phyloP scores from a whole-genome alignment of 2,113 vertebrate species.

The Chrysemys picta region DNA sequence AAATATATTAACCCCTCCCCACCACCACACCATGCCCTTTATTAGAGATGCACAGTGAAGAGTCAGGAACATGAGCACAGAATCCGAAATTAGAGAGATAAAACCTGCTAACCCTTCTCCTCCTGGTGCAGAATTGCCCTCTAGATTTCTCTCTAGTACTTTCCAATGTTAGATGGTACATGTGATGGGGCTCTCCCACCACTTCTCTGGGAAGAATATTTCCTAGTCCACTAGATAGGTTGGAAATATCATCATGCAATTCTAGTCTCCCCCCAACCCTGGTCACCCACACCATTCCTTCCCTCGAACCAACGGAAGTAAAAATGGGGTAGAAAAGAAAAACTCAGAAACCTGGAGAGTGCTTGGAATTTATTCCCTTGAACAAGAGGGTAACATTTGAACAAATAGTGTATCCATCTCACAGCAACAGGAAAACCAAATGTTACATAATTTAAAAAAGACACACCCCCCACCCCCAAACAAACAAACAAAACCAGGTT shows the following conservation, averaged over 20 bases:
- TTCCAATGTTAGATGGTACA: not conserved
- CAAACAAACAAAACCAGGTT: conserved; percentile 68
- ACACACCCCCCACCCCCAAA: conserved; percentile 34
- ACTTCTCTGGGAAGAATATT: not conserved
- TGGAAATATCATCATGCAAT: not conserved
- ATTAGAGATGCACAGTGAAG: fast-evolving
- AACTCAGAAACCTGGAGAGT: conserved; percentile 84
- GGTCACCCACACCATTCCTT: conserved; percentile 7
- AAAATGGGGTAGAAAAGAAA: conserved; percentile 77
- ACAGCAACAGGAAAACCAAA: conserved; percentile 78
- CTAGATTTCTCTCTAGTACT: not conserved
- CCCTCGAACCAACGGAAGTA: conserved; percentile 32
- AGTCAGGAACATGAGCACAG: not conserved
- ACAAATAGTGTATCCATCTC: conserved; percentile 77
- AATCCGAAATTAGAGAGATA: not conserved
- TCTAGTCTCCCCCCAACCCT: not conserved
- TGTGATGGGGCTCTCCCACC: not conserved
- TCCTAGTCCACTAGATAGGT: not conserved
- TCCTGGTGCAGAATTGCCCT: not conserved
- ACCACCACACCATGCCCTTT: not conserved
- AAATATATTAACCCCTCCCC: fast-evolving
- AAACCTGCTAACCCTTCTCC: not conserved
- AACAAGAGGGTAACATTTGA: conserved; percentile 79
- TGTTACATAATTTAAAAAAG: conserved; percentile 79
- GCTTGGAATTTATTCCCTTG: conserved; percentile 86